Conservation (phyloP, 2,888 invertebrate genomes). For the Dolichopus griseipennis region DNA sequence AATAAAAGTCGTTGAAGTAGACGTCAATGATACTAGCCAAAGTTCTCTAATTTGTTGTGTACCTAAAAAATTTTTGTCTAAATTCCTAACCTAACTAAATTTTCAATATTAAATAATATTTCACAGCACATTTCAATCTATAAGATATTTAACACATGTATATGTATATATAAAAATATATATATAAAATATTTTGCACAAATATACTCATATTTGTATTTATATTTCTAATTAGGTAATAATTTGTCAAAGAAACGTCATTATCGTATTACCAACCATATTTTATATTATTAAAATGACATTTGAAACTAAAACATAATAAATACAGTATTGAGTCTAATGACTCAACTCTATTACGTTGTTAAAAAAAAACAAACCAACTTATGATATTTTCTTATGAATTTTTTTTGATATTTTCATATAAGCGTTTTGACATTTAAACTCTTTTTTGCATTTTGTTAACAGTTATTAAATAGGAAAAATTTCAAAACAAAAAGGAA, state of each 20-base stretch:
- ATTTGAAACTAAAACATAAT: neutral
- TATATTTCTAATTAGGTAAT: too few species aligned
- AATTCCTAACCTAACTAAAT: too few species aligned
- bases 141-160: too few species aligned
- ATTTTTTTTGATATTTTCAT: neutral
- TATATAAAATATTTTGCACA: too few species aligned
- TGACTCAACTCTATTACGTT: neutral
- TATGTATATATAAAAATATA: too few species aligned
- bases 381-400: neutral
- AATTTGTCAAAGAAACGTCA: neutral
- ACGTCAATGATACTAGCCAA: too few species aligned
- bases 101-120: too few species aligned
- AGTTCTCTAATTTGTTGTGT: too few species aligned
- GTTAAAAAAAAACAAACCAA: neutral
- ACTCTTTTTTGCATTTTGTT: neutral
- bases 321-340: neutral
- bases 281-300: neutral
- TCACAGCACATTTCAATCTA: too few species aligned
- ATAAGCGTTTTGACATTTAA: conserved; percentile 4
- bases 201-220: too few species aligned
- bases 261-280: neutral
- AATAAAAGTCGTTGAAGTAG: too few species aligned
- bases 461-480: neutral
- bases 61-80: too few species aligned
- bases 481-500: neutral